phyloP scores from a whole-genome alignment of 2,888 invertebrate genomes.

The Bedellia somnulentella region DNA sequence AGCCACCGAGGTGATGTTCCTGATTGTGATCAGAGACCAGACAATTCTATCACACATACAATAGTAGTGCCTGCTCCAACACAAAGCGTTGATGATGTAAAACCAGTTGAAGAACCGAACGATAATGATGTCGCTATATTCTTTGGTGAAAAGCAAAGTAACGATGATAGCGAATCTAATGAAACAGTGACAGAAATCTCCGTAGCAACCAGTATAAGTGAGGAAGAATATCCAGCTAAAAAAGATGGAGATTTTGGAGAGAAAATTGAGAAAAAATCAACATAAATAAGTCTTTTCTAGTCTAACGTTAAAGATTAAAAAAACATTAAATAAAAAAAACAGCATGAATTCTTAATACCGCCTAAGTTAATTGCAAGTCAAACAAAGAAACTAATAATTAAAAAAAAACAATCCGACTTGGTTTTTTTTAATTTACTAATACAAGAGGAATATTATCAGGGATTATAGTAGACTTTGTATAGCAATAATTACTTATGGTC shows the following conservation, averaged over 20 bases:
- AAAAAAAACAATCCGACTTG: too few species aligned
- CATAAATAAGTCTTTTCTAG: too few species aligned
- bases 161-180: slow-evolving; percentile 14
- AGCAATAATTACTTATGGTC: too few species aligned
- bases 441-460: too few species aligned
- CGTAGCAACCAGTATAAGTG: slow-evolving; percentile 48
- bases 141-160: slow-evolving; percentile 29
- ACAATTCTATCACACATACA: slow-evolving; percentile 41
- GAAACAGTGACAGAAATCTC: slow-evolving; percentile 49
- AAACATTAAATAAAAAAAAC: too few species aligned
- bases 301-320: too few species aligned
- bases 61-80: slow-evolving; percentile 37
- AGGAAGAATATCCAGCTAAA: slow-evolving; percentile 16
- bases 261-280: slow-evolving; percentile 23
- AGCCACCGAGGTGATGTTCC: slow-evolving; percentile 24
- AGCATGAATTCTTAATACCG: too few species aligned
- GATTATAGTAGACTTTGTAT: too few species aligned
- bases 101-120: slow-evolving; percentile 39
- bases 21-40: slow-evolving; percentile 41
- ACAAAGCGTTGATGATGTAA: slow-evolving; percentile 17
- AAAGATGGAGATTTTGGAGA: slow-evolving; percentile 24
- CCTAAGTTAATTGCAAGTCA: too few species aligned
- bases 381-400: too few species aligned
- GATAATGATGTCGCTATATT: slow-evolving; percentile 64
- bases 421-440: too few species aligned